A percentile compares a stretch with the other conserved stretches of the same genome.
phyloP scores from a whole-genome alignment of 2,113 vertebrate genomes.

The Mandrillus leucophaeus region DNA sequence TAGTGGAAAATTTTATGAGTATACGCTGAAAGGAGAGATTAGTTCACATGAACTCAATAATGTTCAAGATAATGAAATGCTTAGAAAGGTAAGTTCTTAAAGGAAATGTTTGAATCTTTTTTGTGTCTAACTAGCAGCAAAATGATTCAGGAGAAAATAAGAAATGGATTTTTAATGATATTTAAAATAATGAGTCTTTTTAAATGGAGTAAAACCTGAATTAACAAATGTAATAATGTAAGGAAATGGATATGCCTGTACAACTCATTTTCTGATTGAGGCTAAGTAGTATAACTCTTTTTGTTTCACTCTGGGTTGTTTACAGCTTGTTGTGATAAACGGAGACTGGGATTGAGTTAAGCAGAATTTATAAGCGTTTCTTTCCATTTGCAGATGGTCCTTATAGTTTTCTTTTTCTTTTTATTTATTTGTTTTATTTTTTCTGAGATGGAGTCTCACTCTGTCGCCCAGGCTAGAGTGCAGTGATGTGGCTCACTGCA shows the following conservation, averaged over 20 bases:
- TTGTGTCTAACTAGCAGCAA: background rate
- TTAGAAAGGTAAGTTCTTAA: conserved; percentile 91
- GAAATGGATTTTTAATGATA: conserved; percentile 32
- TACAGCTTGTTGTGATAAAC: conserved; percentile 24
- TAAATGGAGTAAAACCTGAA: conserved; percentile 30
- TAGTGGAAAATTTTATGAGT: conserved; percentile 97
- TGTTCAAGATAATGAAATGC: conserved; percentile 96
- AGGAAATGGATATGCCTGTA: background rate
- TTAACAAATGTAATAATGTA: conserved; percentile 22
- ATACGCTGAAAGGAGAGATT: conserved; percentile 96
- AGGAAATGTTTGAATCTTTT: background rate
- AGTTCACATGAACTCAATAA: conserved; percentile 89
- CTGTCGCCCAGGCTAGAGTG: no score
- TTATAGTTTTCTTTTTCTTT: conserved; percentile 2
- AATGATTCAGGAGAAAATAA: conserved; percentile 16
- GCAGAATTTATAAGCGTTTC: background rate
- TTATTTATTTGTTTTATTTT: no score
- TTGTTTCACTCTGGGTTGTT: conserved; percentile 15
- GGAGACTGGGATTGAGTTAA: background rate
- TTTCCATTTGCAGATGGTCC: conserved; percentile 34
- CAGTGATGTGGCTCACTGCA: no score
- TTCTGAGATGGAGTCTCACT: no score
- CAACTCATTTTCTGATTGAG: conserved; percentile 50
- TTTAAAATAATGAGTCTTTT: conserved; percentile 47
- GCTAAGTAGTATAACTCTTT: background rate